Evolutionary conservation across 2,113 vertebrate species (phyloP).

Genomic region (Callipepla californica): DNA sequence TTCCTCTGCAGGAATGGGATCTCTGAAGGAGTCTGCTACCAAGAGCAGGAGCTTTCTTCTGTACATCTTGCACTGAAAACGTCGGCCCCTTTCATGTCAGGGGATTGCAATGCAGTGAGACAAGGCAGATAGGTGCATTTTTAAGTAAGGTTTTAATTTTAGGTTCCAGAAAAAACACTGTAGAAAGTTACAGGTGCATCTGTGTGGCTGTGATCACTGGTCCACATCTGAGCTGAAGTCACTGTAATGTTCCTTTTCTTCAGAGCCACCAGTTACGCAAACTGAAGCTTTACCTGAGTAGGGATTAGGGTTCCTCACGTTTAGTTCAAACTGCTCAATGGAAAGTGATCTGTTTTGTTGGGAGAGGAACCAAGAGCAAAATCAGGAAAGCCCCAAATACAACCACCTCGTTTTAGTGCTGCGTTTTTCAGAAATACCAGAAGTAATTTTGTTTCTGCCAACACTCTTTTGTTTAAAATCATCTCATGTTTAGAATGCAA

Average conservation of each 20-base stretch:
- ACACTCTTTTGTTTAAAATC: constrained; percentile 17
- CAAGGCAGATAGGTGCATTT: fast-evolving
- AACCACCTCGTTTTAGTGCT: background rate
- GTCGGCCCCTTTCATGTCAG: fast-evolving
- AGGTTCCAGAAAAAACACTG: background rate
- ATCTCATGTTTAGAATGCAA: background rate
- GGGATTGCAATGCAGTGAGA: fast-evolving
- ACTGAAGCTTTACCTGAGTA: constrained; percentile 7
- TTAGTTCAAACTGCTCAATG: background rate
- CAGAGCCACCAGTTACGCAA: background rate
- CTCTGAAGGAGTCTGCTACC: background rate
- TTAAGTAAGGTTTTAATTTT: background rate
- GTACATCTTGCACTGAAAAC: fast-evolving
- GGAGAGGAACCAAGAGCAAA: background rate
- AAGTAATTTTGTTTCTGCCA: constrained; percentile 28
- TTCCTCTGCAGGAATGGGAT: fast-evolving
- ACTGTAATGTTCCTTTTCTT: background rate
- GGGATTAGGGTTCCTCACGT: background rate
- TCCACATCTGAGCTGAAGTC: background rate
- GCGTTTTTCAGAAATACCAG: background rate
- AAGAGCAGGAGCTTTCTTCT: fast-evolving
- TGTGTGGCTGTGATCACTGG: fast-evolving
- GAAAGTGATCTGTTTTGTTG: background rate
- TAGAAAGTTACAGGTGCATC: fast-evolving
- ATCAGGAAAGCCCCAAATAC: background rate